Evolutionary conservation across 2,797 vertebrate genomes (phyloP).

Genomic region (Megalops cyprinoides): DNA sequence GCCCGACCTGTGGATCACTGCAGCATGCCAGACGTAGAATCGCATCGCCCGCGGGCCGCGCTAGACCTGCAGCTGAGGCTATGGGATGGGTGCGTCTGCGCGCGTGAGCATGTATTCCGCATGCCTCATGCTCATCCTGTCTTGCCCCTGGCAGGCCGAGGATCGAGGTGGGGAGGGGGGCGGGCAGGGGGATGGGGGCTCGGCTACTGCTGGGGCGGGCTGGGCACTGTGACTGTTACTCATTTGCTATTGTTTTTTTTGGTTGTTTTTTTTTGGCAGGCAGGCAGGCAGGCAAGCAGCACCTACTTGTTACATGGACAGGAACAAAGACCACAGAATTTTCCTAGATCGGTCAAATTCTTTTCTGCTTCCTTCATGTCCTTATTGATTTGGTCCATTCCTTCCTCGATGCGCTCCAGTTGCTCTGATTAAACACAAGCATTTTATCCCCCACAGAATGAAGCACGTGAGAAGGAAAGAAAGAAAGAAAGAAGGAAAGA

Average conservation of each 20-base stretch:
- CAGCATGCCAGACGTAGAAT: constrained; percentile 73
- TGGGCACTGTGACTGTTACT: constrained; percentile 65
- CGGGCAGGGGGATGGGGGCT: constrained; percentile 33
- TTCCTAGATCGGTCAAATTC: constrained; percentile 99
- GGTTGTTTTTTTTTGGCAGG: constrained; percentile 65
- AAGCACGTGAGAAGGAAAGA: constrained; percentile 89
- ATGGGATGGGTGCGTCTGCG: constrained; percentile 77
- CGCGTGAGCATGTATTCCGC: constrained; percentile 54
- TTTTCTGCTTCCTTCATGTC: constrained; percentile 99
- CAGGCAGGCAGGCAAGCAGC: constrained; percentile 94
- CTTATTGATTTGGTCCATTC: constrained; percentile 99
- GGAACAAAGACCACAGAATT: constrained; percentile 99
- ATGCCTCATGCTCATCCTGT: constrained; percentile 82
- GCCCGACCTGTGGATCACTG: constrained; percentile 57
- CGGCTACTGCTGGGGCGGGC: constrained; percentile 57
- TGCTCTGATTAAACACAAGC: constrained; percentile 99
- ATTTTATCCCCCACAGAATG: constrained; percentile 99
- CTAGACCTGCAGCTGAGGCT: constrained; percentile 66
- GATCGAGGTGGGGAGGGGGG: constrained; percentile 42
- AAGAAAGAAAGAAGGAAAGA: constrained; percentile 85
- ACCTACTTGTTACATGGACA: constrained; percentile 99
- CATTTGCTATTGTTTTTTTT: constrained; percentile 54
- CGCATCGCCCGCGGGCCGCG: neutral
- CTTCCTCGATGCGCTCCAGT: constrained; percentile 99
- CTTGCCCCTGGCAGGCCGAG: constrained; percentile 65